These are phyloP conservation scores for Eptesicus fuscus DNA, from an alignment of 2,113 vertebrate species.

Conservation along the genomic window DNA sequence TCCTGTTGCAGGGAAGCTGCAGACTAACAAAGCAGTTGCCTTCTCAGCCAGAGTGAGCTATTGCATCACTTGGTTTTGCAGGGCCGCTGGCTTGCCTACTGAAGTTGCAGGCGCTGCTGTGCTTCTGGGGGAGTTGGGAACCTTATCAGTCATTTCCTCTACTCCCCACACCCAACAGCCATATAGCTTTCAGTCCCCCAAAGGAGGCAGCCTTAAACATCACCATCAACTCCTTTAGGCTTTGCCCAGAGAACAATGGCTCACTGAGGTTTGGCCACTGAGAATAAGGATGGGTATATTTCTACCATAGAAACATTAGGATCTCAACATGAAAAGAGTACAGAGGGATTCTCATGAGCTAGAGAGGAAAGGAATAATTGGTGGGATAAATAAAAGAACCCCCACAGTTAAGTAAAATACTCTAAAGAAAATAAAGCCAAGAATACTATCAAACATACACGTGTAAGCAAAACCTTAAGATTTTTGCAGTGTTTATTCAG, in stretches of 20 bases:
- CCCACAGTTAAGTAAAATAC: background rate
- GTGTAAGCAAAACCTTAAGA: background rate
- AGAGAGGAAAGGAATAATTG: background rate
- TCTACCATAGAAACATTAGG: background rate
- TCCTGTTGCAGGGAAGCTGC: background rate
- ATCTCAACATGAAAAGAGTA: background rate
- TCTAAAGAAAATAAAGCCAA: conserved; percentile 41
- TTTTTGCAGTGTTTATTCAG: background rate
- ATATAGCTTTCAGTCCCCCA: background rate
- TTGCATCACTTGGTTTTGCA: background rate
- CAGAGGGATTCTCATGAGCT: background rate
- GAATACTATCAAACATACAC: background rate
- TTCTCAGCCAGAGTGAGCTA: background rate
- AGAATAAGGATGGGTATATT: background rate
- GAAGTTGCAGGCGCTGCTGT: background rate
- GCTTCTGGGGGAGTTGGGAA: background rate
- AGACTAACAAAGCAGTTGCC: background rate
- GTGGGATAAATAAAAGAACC: background rate
- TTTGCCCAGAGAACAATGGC: background rate
- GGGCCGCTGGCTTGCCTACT: background rate
- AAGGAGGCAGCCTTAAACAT: background rate
- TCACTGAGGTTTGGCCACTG: background rate
- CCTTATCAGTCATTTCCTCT: conserved; percentile 26
- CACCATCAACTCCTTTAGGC: background rate
- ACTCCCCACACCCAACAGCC: background rate